phyloP scores from a whole-genome alignment of 2,113 vertebrate genomes.

The Pavo muticus region DNA sequence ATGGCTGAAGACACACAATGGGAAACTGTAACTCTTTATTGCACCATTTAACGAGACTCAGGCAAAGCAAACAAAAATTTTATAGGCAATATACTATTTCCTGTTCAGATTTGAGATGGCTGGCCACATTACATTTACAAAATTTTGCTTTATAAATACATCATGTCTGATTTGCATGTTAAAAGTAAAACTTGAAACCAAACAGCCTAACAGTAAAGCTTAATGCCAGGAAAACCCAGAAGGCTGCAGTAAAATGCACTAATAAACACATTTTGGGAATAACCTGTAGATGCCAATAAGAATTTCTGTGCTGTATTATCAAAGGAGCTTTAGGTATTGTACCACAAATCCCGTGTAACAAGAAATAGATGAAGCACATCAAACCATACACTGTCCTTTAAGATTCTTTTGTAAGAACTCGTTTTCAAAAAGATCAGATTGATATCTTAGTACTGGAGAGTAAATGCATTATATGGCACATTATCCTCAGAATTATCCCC shows the following conservation, averaged over 20 bases:
- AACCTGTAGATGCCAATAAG: neutral
- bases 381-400: neutral
- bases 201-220: neutral
- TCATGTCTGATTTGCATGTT: neutral
- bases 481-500: neutral
- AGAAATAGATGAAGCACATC: neutral
- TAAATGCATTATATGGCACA: neutral
- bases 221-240: neutral
- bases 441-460: neutral
- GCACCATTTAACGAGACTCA: neutral
- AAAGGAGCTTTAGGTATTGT: neutral
- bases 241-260: neutral
- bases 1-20: neutral
- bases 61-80: neutral
- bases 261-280: neutral
- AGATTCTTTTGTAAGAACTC: neutral
- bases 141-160: neutral
- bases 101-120: neutral
- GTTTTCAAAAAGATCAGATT: neutral
- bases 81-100: neutral
- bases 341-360: neutral
- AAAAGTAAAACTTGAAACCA: neutral
- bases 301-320: neutral
- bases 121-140: neutral
- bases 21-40: neutral